A percentile compares a stretch with the other conserved stretches of the same genome.
phyloP scores from a whole-genome alignment of 2,113 vertebrate genomes.

The Jaculus jaculus region DNA sequence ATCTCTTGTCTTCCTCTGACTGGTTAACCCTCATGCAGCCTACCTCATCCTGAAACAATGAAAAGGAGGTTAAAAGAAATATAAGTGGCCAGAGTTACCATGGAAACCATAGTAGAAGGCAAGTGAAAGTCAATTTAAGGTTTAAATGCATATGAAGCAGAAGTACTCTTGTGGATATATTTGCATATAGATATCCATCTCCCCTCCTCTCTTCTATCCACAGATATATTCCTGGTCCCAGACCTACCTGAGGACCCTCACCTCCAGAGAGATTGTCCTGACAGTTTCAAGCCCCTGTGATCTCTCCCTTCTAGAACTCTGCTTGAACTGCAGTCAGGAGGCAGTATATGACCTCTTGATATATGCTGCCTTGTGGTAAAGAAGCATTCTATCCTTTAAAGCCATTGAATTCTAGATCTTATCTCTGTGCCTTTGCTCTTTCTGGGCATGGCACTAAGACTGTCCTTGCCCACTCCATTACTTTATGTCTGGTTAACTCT shows the following conservation, averaged over 20 bases:
- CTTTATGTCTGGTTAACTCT: not conserved
- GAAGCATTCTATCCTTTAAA: not conserved
- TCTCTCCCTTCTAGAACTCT: constrained; percentile 50
- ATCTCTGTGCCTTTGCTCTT: not conserved
- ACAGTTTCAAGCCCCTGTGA: constrained; percentile 67
- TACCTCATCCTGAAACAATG: constrained; percentile 78
- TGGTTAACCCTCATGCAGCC: constrained; percentile 80
- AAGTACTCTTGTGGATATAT: constrained; percentile 36
- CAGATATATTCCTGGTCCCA: constrained; percentile 6
- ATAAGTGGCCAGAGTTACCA: constrained; percentile 86
- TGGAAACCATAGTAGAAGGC: constrained; percentile 84
- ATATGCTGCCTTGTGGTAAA: not conserved
- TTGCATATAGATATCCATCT: constrained; percentile 74
- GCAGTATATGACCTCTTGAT: not conserved
- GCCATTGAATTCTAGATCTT: not conserved
- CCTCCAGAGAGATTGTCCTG: constrained; percentile 43
- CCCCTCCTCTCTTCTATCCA: not conserved
- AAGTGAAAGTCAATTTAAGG: constrained; percentile 86
- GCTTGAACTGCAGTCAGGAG: constrained; percentile 24
- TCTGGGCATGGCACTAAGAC: not conserved
- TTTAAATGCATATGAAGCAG: constrained; percentile 79
- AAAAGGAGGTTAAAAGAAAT: constrained; percentile 84
- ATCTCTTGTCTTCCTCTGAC: constrained; percentile 56
- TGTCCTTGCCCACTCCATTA: not conserved
- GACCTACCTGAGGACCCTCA: not conserved